Base-by-base conservation (phyloP, 2,797 vertebrate genomes). In the Peromyscus attwateri region DNA sequence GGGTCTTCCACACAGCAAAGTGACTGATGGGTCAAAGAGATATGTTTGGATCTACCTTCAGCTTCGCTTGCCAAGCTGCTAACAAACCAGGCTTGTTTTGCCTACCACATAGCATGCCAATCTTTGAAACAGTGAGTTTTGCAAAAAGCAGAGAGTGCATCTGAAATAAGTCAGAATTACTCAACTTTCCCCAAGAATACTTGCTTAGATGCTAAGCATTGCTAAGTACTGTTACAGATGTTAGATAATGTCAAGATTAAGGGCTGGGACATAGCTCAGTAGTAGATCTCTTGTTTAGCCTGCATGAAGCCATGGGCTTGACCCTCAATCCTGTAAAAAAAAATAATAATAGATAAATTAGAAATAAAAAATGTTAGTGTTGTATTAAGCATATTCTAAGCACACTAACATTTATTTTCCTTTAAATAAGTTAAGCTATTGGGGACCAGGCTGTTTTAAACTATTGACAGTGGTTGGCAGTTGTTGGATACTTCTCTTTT, bases 21-120 rank as follows among this genome's bases (percentile, higher is more conserved):
- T 1, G 23, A 13, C 19, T 12, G 0, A 19, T 17, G 5, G 34
- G n/a, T 27, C n/a, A 34, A 10, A 11, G 0, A 37, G 10, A 17
- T 40, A 34, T 16, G 4, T 37, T 66, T 19, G 8, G 60, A 6
- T 14, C 16, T 49, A 31, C 34, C 29, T 66, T 79, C 8, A 17
- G 12, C 2, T 43, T 79, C 7, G 14, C 55, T 64, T 46, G 75
- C 14, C 14, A 79, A 79, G 43, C 12, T 79, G 23, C 34, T 29
- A 90, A 25, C 7, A 34, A 90, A 68, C 13, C 23, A 66, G 43
- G 14, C 34, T 66, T 25, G 16, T 29, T 52, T 66, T 52, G 6
- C 14, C 37, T 4, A 10, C 29, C 16, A 49, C 21, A 37, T 34
- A 79, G 3, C 21, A 25, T 17, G 31, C 8, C 40, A 49, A 49